Percentiles rank a stretch among this genome's conserved stretches.
Conservation (phyloP, 2,797 vertebrate genomes). For the Odontamblyopus lacepedii region DNA sequence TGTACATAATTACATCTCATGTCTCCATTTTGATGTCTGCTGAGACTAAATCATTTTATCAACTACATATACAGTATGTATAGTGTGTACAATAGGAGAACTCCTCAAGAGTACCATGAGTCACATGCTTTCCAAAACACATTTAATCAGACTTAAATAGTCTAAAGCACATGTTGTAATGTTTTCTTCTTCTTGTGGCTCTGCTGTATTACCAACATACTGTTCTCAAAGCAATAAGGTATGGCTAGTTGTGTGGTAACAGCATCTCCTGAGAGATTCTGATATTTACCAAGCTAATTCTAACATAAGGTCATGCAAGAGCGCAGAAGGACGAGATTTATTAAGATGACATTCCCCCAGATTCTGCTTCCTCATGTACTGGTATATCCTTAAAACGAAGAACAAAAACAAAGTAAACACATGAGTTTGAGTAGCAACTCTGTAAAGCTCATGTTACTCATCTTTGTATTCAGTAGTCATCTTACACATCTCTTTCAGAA, state of each 20-base stretch:
- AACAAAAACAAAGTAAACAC: background rate
- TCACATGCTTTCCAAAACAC: conserved; percentile 17
- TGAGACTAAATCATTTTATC: conserved; percentile 38
- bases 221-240: conserved; percentile 5
- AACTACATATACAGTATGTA: conserved; percentile 42
- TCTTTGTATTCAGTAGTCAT: background rate
- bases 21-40: conserved; percentile 18
- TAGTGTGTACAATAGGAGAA: background rate
- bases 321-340: conserved; percentile 19
- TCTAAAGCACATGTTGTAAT: background rate
- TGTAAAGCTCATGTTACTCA: background rate
- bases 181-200: background rate
- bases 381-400: conserved; percentile 2
- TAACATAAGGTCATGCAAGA: conserved; percentile 32
- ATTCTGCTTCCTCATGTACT: conserved; percentile 2
- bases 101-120: conserved; percentile 21
- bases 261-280: conserved; percentile 17
- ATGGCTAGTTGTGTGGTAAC: conserved; percentile 15
- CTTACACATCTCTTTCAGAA: no score
- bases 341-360: conserved; percentile 2
- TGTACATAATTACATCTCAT: conserved; percentile 16
- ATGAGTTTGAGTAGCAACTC: background rate
- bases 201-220: background rate
- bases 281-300: conserved; percentile 37
- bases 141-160: conserved; percentile 13